Evolutionary conservation across 2,113 vertebrate genomes (phyloP).

Genomic region (Pseudonaja textilis): DNA sequence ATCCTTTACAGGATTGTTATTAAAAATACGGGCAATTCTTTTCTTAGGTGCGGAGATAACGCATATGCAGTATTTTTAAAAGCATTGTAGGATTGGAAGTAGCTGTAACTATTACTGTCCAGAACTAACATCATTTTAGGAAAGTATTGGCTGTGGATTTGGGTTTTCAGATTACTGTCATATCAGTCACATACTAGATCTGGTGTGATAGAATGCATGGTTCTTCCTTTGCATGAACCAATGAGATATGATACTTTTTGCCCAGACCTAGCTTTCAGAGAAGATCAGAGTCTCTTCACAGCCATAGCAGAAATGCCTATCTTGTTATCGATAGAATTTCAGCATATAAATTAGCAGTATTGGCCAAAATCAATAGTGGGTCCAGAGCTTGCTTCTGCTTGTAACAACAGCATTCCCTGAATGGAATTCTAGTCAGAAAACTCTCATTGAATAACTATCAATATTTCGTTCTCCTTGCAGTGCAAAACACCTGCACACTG

Average conservation of each 20-base stretch:
- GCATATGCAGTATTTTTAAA: background rate
- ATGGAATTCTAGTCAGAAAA: background rate
- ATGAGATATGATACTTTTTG: background rate
- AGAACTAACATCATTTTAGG: background rate
- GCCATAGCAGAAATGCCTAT: background rate
- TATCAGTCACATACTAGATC: background rate
- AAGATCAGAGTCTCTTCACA: background rate
- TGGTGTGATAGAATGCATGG: background rate
- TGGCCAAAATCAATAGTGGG: background rate
- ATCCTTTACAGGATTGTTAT: background rate
- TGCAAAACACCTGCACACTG: background rate
- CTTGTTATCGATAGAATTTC: background rate
- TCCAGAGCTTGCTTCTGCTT: background rate
- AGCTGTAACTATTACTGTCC: background rate
- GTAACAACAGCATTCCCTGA: background rate
- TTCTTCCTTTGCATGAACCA: background rate
- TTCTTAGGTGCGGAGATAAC: background rate
- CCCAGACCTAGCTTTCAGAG: background rate
- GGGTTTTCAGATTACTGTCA: background rate
- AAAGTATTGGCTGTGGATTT: background rate
- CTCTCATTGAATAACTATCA: background rate
- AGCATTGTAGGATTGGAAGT: background rate
- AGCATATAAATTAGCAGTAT: background rate
- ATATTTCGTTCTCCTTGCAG: background rate
- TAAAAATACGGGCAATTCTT: background rate